phyloP scores from a whole-genome alignment of 2,113 vertebrate species.

The Ceyx melanurus region DNA sequence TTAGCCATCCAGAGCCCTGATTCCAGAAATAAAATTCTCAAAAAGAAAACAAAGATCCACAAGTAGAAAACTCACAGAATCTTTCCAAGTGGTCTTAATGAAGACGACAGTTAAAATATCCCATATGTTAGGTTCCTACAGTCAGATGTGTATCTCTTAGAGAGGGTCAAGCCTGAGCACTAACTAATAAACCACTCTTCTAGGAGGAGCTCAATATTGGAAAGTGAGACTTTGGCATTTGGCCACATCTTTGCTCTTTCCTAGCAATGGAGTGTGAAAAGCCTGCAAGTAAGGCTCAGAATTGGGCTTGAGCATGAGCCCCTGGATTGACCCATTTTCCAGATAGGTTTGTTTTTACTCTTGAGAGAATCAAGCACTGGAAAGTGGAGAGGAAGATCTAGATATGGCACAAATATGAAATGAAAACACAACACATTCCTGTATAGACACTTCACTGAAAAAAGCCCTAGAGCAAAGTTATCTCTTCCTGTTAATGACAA shows the following conservation, averaged over 20 bases:
- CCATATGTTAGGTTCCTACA: background rate
- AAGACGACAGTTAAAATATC: background rate
- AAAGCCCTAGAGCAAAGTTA: conserved; percentile 14
- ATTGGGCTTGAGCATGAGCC: accelerated
- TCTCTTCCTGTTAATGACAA: conserved; percentile 21
- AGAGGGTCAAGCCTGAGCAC: background rate
- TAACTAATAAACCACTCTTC: background rate
- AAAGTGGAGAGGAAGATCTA: background rate
- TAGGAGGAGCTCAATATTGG: background rate
- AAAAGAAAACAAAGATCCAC: background rate
- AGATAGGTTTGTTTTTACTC: background rate
- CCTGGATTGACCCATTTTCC: background rate
- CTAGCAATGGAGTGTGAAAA: background rate
- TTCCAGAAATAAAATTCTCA: background rate
- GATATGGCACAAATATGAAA: background rate
- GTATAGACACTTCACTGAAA: background rate
- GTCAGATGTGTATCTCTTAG: background rate
- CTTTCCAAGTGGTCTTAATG: background rate
- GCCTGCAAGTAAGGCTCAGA: background rate
- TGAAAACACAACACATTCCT: conserved; percentile 1
- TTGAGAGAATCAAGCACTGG: background rate
- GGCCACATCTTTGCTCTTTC: background rate
- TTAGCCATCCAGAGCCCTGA: background rate
- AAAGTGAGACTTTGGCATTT: background rate
- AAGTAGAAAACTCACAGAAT: background rate